Evolutionary conservation across 2,888 invertebrate species (phyloP).

Genomic region (Tigriopus californicus): DNA sequence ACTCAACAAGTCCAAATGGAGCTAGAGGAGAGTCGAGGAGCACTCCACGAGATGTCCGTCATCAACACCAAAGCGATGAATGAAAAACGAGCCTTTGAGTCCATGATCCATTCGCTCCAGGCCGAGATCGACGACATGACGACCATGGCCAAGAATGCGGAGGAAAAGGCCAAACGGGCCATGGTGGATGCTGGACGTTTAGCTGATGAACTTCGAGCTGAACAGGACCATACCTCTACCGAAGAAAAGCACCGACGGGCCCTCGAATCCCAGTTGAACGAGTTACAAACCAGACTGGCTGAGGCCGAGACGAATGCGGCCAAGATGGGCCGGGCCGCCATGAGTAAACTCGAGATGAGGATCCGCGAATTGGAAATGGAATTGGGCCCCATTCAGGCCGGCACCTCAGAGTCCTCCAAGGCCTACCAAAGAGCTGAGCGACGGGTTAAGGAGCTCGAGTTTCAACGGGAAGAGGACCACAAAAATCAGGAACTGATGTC

Average conservation of each 20-base stretch:
- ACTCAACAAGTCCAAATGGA: constrained; percentile 96
- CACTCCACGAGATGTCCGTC: constrained; percentile 91
- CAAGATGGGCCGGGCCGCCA: constrained; percentile 27
- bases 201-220: constrained; percentile 94
- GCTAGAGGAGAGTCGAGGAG: constrained; percentile 90
- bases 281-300: constrained; percentile 30
- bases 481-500: constrained; percentile 99
- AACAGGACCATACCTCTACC: constrained; percentile 95
- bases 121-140: constrained; percentile 93
- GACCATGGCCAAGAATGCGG: constrained; percentile 96
- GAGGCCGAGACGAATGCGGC: constrained; percentile 38
- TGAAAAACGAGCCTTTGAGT: constrained; percentile 98
- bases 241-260: constrained; percentile 32
- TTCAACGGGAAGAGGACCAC: constrained; percentile 82
- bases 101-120: constrained; percentile 93
- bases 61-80: constrained; percentile 83
- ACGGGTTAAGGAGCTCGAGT: constrained; percentile 32
- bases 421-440: constrained; percentile 34
- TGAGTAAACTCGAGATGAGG: constrained; percentile 20
- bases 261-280: constrained; percentile 19
- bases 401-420: constrained; percentile 36
- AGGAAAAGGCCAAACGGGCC: constrained; percentile 48
- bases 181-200: constrained; percentile 43
- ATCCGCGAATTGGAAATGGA: constrained; percentile 20
- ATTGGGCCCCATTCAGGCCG: constrained; percentile 35